Conservation (phyloP, 2,888 invertebrate species). For the Pristionchus japonicus region DNA sequence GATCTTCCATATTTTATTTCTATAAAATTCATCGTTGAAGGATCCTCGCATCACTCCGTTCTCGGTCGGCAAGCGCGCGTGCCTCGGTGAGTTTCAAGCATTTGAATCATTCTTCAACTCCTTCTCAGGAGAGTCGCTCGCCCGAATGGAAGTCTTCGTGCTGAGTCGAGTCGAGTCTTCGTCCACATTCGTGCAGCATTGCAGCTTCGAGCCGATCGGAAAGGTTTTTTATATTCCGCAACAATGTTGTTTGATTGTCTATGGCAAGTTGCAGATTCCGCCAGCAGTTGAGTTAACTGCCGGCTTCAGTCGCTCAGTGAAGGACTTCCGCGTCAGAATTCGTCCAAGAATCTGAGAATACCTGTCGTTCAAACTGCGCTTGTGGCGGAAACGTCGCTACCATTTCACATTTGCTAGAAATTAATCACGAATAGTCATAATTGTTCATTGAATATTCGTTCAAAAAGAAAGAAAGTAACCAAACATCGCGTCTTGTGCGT, state of each 20-base stretch:
- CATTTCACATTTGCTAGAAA: no score
- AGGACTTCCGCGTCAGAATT: background rate
- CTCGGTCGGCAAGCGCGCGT: slow-evolving; percentile 17
- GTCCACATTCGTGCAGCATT: slow-evolving; percentile 7
- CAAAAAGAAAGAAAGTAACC: no score
- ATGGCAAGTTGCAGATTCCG: background rate
- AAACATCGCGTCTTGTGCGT: no score
- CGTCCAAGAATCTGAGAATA: background rate
- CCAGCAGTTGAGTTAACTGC: background rate
- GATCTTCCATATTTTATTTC: no score
- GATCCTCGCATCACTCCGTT: slow-evolving; percentile 32
- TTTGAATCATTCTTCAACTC: background rate
- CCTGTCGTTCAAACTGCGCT: no score
- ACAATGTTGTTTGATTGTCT: no score
- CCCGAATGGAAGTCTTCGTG: slow-evolving; percentile 12
- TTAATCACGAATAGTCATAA: no score
- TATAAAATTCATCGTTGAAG: background rate
- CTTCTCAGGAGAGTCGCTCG: background rate
- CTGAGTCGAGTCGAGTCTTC: no score
- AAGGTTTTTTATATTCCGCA: background rate
- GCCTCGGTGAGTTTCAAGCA: slow-evolving; percentile 7
- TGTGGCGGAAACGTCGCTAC: no score
- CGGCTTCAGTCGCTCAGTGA: background rate
- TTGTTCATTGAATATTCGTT: no score
- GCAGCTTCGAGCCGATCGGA: background rate